Conservation (phyloP, 2,113 vertebrate species). For the Ibidorhyncha struthersii region DNA sequence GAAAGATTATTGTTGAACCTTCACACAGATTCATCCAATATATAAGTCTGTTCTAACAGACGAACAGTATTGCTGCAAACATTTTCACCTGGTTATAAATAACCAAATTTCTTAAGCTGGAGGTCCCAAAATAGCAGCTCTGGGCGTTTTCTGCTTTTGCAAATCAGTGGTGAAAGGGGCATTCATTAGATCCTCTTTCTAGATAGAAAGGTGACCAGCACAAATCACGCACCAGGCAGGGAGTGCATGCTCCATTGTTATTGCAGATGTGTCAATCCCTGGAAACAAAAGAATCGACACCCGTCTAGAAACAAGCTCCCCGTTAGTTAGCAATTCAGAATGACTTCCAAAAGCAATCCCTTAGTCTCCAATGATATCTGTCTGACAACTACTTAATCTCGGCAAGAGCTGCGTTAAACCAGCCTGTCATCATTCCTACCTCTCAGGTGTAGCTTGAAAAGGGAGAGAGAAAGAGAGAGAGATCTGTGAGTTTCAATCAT, state of each 20-base stretch:
- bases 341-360: conserved; percentile 77
- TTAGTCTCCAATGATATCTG: conserved; percentile 78
- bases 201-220: conserved; percentile 1
- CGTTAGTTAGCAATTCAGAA: conserved; percentile 79
- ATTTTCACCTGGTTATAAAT: background rate
- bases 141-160: background rate
- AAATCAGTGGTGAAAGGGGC: background rate
- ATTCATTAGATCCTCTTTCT: conserved; percentile 8
- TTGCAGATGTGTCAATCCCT: conserved; percentile 40
- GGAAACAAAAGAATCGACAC: conserved; percentile 50
- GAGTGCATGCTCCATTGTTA: conserved; percentile 17
- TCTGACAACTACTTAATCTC: conserved; percentile 84
- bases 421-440: conserved; percentile 74
- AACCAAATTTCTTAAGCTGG: background rate
- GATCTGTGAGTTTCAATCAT: conserved; percentile 68
- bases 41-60: background rate
- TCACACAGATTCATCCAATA: background rate
- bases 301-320: conserved; percentile 45
- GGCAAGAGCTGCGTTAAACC: conserved; percentile 78
- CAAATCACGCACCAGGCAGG: background rate
- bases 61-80: background rate
- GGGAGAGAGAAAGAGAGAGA: conserved; percentile 58
- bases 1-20: conserved; percentile 8
- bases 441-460: conserved; percentile 70
- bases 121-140: background rate